phyloP scores from a whole-genome alignment of 2,888 invertebrate species.

The Frankliniella fusca region DNA sequence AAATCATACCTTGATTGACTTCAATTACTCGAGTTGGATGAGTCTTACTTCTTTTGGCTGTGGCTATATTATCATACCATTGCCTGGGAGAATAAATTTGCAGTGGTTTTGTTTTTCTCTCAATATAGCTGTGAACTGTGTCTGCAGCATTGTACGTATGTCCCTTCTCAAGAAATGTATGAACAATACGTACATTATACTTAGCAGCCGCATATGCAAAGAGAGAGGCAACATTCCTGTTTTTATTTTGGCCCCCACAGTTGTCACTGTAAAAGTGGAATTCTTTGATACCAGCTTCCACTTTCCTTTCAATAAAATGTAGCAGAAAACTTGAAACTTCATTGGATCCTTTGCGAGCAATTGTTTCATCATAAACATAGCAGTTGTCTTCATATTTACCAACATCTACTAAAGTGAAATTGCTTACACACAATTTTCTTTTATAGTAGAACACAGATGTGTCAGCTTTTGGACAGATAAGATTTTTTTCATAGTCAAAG shows the following conservation, averaged over 20 bases:
- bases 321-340: slow-evolving; percentile 30
- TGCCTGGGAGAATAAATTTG: neutral
- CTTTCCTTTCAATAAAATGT: slow-evolving; percentile 33
- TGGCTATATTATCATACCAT: neutral
- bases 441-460: slow-evolving; percentile 42
- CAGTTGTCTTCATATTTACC: slow-evolving; percentile 28
- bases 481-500: slow-evolving; percentile 44
- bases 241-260: slow-evolving; percentile 39
- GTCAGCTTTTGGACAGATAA: slow-evolving; percentile 42
- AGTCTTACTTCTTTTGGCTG: neutral
- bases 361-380: slow-evolving; percentile 35
- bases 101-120: slow-evolving; percentile 35
- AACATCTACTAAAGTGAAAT: slow-evolving; percentile 39
- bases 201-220: slow-evolving; percentile 37
- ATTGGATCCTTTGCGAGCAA: slow-evolving; percentile 34
- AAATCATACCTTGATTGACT: neutral
- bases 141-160: slow-evolving; percentile 40
- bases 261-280: slow-evolving; percentile 39
- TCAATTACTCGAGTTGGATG: neutral
- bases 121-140: slow-evolving; percentile 39
- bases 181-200: slow-evolving; percentile 36
- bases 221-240: slow-evolving; percentile 37
- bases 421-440: slow-evolving; percentile 36
- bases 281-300: slow-evolving; percentile 33
- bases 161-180: slow-evolving; percentile 38